Base-by-base conservation (phyloP, 35 echinoderm and acorn worm genomes). In the Ophiothrix spiculata region DNA sequence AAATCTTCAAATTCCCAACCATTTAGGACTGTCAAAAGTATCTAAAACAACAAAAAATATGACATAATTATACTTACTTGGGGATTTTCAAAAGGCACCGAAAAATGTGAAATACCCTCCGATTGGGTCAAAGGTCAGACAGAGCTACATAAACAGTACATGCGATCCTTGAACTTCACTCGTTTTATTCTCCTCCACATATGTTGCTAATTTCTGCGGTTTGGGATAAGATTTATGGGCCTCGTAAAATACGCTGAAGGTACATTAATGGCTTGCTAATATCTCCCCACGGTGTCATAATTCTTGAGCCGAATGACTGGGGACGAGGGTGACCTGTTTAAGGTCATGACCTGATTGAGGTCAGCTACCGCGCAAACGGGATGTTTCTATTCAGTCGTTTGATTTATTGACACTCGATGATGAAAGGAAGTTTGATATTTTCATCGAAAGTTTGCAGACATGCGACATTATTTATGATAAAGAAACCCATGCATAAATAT, bases 201-300 rank as follows among this genome's bases (percentile, higher is more conserved):
- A 69, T n/a, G 60, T 69, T n/a, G 2, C 60, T 69, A 69, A 69
- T 69, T 69, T 69, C 60, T 69, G 60, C 29, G 60, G 16, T 69
- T 69, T 69, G 17, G 8, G 23, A 4, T 4, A 25, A 69, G 25
- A 69, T 69, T 69, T 69, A 69, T 28, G 60, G 29, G 60, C 60
- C 1, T 69, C 60, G 4, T 69, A 28, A 69, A 69, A 69, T 2
- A 28, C 60, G 60, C 16, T 69, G 60, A 69, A 69, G 29, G 60
- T 25, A 69, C 60, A 69, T n/a, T n/a, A 69, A 69, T 69, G 60
- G 23, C 4, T 15, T 10, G 60, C 60, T 69, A 69, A 69, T 69
- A 69, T 69, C 60, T 69, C 60, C 60, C 60, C 16, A 69, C 60
- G 60, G 60, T 69, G 8, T 69, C 17, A 15, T n/a, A 15, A 69